These are phyloP conservation scores for Siderastrea radians DNA, from an alignment of 92 coral and sea anemone genomes.

Conservation along the genomic window DNA sequence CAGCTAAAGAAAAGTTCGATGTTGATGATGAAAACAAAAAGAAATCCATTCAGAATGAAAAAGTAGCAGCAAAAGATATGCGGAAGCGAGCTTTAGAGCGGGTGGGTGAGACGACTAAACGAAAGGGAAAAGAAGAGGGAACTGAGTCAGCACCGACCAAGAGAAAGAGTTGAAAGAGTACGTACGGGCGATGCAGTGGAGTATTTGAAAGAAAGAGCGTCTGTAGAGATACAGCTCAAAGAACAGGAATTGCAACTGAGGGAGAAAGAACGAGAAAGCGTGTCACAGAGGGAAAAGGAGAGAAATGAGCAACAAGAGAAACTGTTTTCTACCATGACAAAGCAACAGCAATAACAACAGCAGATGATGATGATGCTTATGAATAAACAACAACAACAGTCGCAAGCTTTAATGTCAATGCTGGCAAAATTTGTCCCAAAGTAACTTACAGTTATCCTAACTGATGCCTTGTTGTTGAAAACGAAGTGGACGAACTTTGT, in stretches of 20 bases:
- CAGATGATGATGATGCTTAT: constrained; percentile 40
- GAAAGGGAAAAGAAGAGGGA: constrained; percentile 13
- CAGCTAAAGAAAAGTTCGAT: background rate
- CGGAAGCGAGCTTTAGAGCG: constrained; percentile 18
- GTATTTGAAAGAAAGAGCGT: constrained; percentile 20
- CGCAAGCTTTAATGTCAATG: constrained; percentile 9
- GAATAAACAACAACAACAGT: constrained; percentile 46
- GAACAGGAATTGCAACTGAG: constrained; percentile 48
- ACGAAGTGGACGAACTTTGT: background rate
- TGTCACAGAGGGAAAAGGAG: constrained; percentile 50
- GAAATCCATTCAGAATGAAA: constrained; percentile 10
- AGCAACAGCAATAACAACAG: constrained; percentile 58
- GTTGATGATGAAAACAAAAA: background rate
- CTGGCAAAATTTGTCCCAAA: constrained; percentile 40
- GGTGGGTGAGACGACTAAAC: constrained; percentile 12
- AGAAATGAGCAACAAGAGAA: constrained; percentile 49
- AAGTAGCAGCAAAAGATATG: constrained; percentile 21
- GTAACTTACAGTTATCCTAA: constrained; percentile 22
- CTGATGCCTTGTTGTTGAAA: background rate
- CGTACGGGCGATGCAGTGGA: constrained; percentile 23
- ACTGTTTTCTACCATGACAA: constrained; percentile 29
- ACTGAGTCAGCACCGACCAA: background rate
- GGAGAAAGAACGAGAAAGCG: constrained; percentile 52
- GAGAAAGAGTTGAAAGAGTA: constrained; percentile 11
- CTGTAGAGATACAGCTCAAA: constrained; percentile 17